Evolutionary conservation across 35 echinoderm and acorn worm species (phyloP).

Genomic region (Apostichopus japonicus): DNA sequence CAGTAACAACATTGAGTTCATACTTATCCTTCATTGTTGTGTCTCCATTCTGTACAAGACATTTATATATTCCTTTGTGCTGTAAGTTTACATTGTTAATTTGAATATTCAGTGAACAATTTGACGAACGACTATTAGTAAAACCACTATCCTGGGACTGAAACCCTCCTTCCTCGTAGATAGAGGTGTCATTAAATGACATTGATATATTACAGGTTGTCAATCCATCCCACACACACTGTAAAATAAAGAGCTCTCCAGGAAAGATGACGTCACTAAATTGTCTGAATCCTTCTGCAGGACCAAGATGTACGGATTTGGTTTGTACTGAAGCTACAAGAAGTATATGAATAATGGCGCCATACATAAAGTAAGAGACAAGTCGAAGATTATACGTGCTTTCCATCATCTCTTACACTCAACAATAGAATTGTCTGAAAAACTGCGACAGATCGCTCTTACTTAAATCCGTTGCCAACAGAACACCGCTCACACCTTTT

Average conservation of each 20-base stretch:
- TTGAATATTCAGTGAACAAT: background rate
- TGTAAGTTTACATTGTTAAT: background rate
- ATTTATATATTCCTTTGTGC: background rate
- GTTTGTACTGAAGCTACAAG: background rate
- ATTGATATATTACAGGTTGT: background rate
- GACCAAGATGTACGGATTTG: background rate
- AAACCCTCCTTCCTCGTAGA: background rate
- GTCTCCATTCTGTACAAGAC: background rate
- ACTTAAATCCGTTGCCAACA: too few species aligned
- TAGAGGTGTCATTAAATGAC: background rate
- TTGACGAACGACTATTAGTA: background rate
- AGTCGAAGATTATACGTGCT: too few species aligned
- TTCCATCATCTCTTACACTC: too few species aligned
- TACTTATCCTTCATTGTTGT: background rate
- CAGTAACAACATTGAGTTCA: too few species aligned
- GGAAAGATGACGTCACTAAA: constrained; percentile 13
- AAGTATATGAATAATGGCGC: too few species aligned
- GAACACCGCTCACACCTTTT: too few species aligned
- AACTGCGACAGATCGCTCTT: too few species aligned
- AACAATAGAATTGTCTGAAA: too few species aligned
- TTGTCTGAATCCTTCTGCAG: background rate
- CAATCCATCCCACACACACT: background rate
- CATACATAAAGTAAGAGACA: too few species aligned
- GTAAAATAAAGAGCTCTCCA: background rate
- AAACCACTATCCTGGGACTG: background rate